Evolutionary conservation across 2,797 vertebrate species (phyloP), one percentile per base, ranked within the genome.

Genomic region (Coluber constrictor): DNA sequence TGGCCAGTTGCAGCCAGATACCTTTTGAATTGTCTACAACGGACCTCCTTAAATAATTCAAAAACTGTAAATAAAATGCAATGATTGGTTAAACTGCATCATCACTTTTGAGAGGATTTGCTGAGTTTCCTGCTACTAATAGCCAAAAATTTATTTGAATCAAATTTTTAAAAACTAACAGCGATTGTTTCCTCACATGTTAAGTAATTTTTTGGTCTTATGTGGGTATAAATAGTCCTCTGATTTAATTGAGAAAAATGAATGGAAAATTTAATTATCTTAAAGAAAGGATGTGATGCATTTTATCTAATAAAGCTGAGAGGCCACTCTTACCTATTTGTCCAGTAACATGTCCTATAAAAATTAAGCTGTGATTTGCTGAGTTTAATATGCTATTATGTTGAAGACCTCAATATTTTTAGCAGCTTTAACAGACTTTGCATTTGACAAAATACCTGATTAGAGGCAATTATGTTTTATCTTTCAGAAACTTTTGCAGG

Each of bases 321-420:
- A 97, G 94, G 97, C 98, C 98, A 89, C 98, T 98, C 98, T 98
- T 98, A 98, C 97, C 98, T 97, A 97, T 98, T 96, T 96, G 95
- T 98, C 97, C 98, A 98, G 98, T 98, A 98, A 99, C 98, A 97
- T 94, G 96, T 98, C 98, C 98, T 98, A 97, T 97, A 97, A 98
- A 97, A 98, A 98, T 98, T 97, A 97, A 96, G 95, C 97, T 96
- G 97, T 98, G 98, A 99, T 99, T 99, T 98, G 97, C 97, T 98
- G 97, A 97, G 99, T 99, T 99, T 98, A 98, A 98, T 98, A 98
- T 97, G 98, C 97, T 98, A 98, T 99, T 99, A 99, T 97, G 96
- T 97, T 96, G 96, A 99, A 98, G 97, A 97, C 97, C 98, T 98
- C 98, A 98, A 97, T 97, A 97, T 98, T 98, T 98, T 97, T 97